Percentiles rank a stretch among this genome's conserved stretches.
Conservation (phyloP, 2,888 invertebrate species). For the Acleris cristana region DNA sequence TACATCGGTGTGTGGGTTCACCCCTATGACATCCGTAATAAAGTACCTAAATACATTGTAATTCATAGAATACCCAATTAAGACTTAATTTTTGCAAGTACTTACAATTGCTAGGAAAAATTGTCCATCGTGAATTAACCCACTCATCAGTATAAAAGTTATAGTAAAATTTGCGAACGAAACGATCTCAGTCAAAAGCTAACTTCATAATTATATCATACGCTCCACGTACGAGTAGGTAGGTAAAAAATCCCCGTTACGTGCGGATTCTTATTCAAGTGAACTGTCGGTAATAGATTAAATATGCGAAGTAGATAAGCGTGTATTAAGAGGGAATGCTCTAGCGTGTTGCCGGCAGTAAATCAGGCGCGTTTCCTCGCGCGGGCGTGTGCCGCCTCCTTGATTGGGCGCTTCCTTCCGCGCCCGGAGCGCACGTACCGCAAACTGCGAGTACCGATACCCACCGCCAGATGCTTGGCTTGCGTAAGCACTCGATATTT, state of each 20-base stretch:
- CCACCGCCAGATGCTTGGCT: neutral
- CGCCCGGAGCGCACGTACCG: constrained; percentile 28
- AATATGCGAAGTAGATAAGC: constrained; percentile 36
- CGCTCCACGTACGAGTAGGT: no score
- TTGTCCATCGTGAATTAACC: no score
- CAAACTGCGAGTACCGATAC: constrained; percentile 29
- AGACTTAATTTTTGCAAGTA: no score
- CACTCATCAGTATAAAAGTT: no score
- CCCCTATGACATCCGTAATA: no score
- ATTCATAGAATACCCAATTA: no score
- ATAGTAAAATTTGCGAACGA: no score
- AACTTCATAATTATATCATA: no score
- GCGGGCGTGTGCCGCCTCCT: constrained; percentile 41
- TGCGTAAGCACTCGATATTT: neutral
- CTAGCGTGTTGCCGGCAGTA: constrained; percentile 41
- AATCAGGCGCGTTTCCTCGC: constrained; percentile 45
- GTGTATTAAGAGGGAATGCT: constrained; percentile 36
- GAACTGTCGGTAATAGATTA: constrained; percentile 29
- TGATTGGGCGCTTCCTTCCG: constrained; percentile 52
- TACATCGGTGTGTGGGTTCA: neutral
- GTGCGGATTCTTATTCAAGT: constrained; percentile 10
- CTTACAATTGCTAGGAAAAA: no score
- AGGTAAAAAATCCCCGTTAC: neutral
- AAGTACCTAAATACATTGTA: no score
- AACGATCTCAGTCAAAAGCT: no score